Evolutionary conservation across 2,113 vertebrate species (phyloP).

Genomic region (Dinomys branickii): DNA sequence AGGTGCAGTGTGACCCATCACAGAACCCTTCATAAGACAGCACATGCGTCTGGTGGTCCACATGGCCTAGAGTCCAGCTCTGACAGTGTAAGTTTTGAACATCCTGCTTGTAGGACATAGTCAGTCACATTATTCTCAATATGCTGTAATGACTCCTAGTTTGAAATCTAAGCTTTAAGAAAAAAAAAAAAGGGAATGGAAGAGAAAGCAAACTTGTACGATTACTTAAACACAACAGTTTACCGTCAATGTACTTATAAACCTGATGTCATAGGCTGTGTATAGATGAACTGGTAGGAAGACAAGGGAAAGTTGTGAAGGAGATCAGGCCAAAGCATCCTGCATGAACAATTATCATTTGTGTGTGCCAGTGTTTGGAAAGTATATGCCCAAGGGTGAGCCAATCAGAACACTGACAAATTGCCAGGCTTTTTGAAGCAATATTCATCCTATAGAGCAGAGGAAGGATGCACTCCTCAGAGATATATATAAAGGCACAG

Average conservation of each 20-base stretch:
- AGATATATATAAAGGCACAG: background rate
- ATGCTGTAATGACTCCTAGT: background rate
- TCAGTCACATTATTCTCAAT: background rate
- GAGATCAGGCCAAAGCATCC: background rate
- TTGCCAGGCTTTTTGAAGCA: background rate
- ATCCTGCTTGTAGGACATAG: background rate
- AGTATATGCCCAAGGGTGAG: background rate
- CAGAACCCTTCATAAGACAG: background rate
- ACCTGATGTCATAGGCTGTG: background rate
- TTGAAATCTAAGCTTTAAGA: conserved; percentile 8
- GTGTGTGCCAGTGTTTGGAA: background rate
- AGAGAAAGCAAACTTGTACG: background rate
- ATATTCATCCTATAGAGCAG: background rate
- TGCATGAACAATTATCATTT: background rate
- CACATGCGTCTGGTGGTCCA: background rate
- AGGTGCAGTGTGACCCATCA: background rate
- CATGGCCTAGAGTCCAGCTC: background rate
- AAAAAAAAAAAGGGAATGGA: background rate
- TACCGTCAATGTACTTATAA: background rate
- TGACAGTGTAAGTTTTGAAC: background rate
- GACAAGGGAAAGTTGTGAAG: background rate
- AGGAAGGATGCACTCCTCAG: background rate
- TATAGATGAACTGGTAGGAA: background rate
- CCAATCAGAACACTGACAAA: background rate
- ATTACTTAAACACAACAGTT: background rate